Evolutionary conservation across 2,113 vertebrate species (phyloP).

Genomic region (Syngnathus typhle): DNA sequence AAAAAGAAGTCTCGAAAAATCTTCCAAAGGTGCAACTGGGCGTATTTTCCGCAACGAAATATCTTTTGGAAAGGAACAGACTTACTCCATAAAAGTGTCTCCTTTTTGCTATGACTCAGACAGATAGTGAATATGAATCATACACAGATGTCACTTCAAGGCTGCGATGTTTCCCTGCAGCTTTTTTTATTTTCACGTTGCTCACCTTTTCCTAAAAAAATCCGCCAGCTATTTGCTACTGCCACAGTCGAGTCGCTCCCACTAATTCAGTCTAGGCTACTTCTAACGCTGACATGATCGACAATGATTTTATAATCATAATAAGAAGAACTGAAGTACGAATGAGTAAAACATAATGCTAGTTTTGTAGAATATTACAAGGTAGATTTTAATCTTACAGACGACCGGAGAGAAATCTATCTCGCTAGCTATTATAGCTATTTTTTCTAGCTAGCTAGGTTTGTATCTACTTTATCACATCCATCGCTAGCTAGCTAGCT

Average conservation of each 20-base stretch:
- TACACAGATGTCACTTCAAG: slow-evolving; percentile 8
- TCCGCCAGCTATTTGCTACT: neutral
- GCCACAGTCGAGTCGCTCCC: neutral
- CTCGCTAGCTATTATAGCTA: too few relatives aligned
- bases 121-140: slow-evolving; percentile 13
- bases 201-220: neutral
- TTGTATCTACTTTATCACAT: too few relatives aligned
- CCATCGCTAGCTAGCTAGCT: too few relatives aligned
- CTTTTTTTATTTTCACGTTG: neutral
- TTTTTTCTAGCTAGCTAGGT: too few relatives aligned
- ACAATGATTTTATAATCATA: too few relatives aligned
- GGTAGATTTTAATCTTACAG: too few relatives aligned
- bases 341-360: too few relatives aligned
- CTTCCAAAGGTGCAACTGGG: neutral
- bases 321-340: too few relatives aligned
- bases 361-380: too few relatives aligned
- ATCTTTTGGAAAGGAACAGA: neutral
- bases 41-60: neutral
- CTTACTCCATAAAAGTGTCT: neutral
- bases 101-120: slow-evolving; percentile 4
- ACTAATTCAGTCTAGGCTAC: neutral
- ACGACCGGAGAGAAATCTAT: too few relatives aligned
- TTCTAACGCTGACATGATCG: neutral
- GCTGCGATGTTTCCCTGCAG: slow-evolving; percentile 5
- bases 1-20: neutral